A percentile compares a stretch with the other conserved stretches of the same genome.
phyloP scores from a whole-genome alignment of 2,797 vertebrate genomes.

The Chloroceryle amazona region DNA sequence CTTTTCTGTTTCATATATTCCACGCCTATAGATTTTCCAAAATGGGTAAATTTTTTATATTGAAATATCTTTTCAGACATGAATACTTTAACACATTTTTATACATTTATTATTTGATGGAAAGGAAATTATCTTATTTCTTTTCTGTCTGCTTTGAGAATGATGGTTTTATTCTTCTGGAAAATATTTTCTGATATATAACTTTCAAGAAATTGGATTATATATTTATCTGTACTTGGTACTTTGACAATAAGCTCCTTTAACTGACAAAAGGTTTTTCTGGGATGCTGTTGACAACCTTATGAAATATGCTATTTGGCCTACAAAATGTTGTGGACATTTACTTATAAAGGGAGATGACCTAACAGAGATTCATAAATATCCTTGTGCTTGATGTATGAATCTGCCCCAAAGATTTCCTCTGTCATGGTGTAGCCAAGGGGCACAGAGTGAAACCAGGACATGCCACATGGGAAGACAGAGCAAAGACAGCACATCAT shows the following conservation, averaged over 20 bases:
- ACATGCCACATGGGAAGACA: neutral
- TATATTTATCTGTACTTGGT: neutral
- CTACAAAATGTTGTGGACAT: neutral
- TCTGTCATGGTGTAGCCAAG: neutral
- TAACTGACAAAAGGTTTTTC: neutral
- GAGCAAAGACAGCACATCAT: neutral
- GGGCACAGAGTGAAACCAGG: neutral
- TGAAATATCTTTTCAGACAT: slow-evolving; percentile 38
- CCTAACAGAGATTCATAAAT: neutral
- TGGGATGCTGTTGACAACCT: neutral
- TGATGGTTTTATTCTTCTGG: neutral
- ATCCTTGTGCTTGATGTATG: neutral
- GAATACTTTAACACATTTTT: slow-evolving; percentile 55
- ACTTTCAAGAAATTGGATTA: neutral
- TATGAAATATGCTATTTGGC: neutral
- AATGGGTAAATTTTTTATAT: slow-evolving; percentile 57
- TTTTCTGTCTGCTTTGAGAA: slow-evolving; percentile 17
- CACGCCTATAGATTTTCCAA: slow-evolving; percentile 60
- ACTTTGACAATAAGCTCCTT: neutral
- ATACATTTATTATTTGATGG: slow-evolving; percentile 29
- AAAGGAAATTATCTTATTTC: slow-evolving; percentile 40
- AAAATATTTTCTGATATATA: slow-evolving; percentile 41
- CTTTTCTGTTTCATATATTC: slow-evolving; percentile 36
- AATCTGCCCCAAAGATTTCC: neutral
- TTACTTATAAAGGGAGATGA: neutral